Conservation (phyloP, 1,140 invertebrate species). For the Drosophila subobscura region DNA sequence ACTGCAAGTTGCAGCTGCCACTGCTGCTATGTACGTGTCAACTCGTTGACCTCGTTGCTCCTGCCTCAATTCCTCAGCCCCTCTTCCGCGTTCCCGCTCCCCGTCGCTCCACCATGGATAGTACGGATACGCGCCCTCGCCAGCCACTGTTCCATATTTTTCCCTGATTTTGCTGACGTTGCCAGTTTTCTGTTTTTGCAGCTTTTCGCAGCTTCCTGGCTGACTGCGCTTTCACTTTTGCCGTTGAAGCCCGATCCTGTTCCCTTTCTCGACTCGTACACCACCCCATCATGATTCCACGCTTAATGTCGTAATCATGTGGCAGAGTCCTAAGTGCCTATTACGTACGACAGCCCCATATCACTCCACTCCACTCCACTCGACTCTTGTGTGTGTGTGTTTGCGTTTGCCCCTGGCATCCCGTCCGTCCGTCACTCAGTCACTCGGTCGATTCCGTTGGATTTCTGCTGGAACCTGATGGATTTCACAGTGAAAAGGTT, state of each 20-base stretch:
- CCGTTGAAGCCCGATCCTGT: slow-evolving; percentile 5
- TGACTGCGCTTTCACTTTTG: slow-evolving; percentile 29
- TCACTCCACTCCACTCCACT: slow-evolving; percentile 4
- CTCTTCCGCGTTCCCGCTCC: slow-evolving; percentile 21
- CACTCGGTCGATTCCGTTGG: slow-evolving; percentile 23
- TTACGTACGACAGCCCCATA: slow-evolving; percentile 34
- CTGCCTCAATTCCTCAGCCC: slow-evolving; percentile 15
- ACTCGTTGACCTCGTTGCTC: slow-evolving; percentile 61
- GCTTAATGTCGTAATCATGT: slow-evolving; percentile 60
- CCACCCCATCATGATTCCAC: slow-evolving; percentile 20
- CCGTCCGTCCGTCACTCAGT: slow-evolving; percentile 7
- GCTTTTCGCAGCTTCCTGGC: background rate
- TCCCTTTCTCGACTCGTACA: slow-evolving; percentile 4
- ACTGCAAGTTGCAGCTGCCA: slow-evolving; percentile 33
- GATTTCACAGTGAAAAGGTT: slow-evolving; percentile 48
- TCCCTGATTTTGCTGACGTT: slow-evolving; percentile 42
- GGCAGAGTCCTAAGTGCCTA: slow-evolving; percentile 54
- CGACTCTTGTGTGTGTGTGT: slow-evolving; percentile 12
- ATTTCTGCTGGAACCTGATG: slow-evolving; percentile 37
- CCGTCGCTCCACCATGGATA: background rate
- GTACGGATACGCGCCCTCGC: no score
- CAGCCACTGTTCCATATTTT: slow-evolving; percentile 22
- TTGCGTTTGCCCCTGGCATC: slow-evolving; percentile 5
- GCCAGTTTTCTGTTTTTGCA: slow-evolving; percentile 27
- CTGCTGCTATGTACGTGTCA: slow-evolving; percentile 50